Conservation (phyloP, 30 jellyfish, hydroid and myxozoan genomes). For the Chironex yamaguchii region DNA sequence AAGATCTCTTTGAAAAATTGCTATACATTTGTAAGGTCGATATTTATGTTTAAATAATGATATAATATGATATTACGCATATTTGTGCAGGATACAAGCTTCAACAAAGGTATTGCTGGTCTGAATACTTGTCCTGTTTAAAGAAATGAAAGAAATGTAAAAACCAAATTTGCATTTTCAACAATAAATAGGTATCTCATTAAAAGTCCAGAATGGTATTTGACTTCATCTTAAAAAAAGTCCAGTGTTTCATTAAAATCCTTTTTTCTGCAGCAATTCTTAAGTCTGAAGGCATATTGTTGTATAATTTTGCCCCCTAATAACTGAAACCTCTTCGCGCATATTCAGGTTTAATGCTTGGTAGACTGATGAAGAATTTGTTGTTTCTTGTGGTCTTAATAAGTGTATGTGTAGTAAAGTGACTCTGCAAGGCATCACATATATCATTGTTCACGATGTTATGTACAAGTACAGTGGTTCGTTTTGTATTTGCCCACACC, state of each 20-base stretch:
- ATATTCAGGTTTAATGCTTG: conserved; percentile 36
- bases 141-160: conserved; percentile 14
- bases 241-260: conserved; percentile 44
- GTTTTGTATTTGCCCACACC: conserved; percentile 28
- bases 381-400: conserved; percentile 54
- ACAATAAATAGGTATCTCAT: background rate
- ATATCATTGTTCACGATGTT: conserved; percentile 19
- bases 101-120: conserved; percentile 24
- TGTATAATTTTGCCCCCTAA: conserved; percentile 54
- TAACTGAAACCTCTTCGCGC: too few relatives aligned
- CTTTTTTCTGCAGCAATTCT: conserved; percentile 31
- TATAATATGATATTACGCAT: conserved; percentile 9
- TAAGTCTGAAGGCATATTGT: conserved; percentile 41
- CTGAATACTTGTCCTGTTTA: conserved; percentile 32
- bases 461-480: conserved; percentile 50
- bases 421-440: conserved; percentile 70
- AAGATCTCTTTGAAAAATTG: too few relatives aligned
- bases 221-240: background rate
- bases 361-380: conserved; percentile 57
- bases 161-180: conserved; percentile 10
- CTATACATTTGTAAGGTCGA: too few relatives aligned
- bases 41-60: too few relatives aligned
- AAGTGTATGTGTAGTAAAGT: conserved; percentile 35
- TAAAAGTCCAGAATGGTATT: conserved; percentile 19
- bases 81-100: conserved; percentile 48